Base-by-base conservation (phyloP, 2,888 invertebrate species). In the Ganaspis brasiliensis region DNA sequence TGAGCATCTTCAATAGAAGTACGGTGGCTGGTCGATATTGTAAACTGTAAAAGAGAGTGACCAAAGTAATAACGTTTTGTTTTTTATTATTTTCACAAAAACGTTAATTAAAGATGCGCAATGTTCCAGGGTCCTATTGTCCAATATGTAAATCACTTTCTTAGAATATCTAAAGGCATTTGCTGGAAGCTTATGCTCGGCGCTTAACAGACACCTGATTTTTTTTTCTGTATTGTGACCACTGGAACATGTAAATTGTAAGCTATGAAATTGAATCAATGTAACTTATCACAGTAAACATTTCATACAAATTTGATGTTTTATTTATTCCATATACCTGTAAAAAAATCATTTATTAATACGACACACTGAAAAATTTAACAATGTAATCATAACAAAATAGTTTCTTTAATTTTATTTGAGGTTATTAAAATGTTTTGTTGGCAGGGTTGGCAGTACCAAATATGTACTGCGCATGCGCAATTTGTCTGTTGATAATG, bases 241-340 rank as follows among this genome's bases (percentile, higher is more conserved):
- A 67, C 81, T 83, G 77, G 81, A 81, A 80, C 72, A 75, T 87
- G 84, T 85, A 85, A 82, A 87, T 86, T 86, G 78, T 83, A 84
- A 79, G 83, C 81, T 83, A 82, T 84, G 75, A 81, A 82, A 85
- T 84, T 86, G 81, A 87, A 84, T 84, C 83, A 81, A 82, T 88
- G 87, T 88, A 88, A 87, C 82, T 84, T 85, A 87, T 87, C 87
- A 86, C 84, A 88, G 86, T 84, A 87, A 88, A 85, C 78, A 86
- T 87, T 88, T 88, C 86, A 83, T 88, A 87, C 83, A 81, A 86
- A 85, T 70, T 24, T 80, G 19, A 73, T 21, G 19, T 63, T 19
- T 19, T 21, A 9, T 37, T 67, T 6, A 24, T 31, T n/a, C 6
- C 9, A 40, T 40, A 21, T 40, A 19, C n/a, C 14, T 2, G 37